Percentiles rank a stretch among this genome's conserved stretches.
These are phyloP conservation scores for Phyllotreta cruciferae DNA, from an alignment of 2,888 invertebrate species.

Conservation along the genomic window DNA sequence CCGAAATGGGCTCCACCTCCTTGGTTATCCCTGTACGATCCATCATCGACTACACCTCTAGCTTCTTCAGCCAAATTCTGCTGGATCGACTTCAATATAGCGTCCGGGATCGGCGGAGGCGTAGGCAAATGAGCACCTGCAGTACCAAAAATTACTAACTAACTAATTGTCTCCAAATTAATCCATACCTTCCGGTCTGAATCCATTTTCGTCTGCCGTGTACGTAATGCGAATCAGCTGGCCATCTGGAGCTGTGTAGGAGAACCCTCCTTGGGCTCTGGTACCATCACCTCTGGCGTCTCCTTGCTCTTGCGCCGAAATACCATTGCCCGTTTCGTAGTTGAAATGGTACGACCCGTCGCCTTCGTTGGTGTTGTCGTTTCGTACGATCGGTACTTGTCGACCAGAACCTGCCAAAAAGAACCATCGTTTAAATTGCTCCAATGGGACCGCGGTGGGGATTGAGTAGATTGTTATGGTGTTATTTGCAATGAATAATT, in stretches of 20 bases:
- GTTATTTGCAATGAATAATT: no score
- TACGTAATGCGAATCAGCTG: constrained; percentile 53
- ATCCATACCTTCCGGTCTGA: constrained; percentile 62
- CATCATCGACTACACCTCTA: constrained; percentile 44
- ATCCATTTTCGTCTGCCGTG: constrained; percentile 67
- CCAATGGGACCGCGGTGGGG: no score
- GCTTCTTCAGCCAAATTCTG: constrained; percentile 50
- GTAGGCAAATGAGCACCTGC: constrained; percentile 65
- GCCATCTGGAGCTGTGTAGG: constrained; percentile 53
- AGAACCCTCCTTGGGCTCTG: constrained; percentile 50
- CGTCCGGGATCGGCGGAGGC: constrained; percentile 67
- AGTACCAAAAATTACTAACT: background rate
- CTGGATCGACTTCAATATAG: constrained; percentile 59
- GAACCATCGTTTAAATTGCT: no score
- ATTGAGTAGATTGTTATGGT: no score
- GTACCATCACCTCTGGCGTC: constrained; percentile 44
- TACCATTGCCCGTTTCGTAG: constrained; percentile 67
- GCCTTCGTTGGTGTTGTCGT: constrained; percentile 50
- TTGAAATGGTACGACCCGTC: constrained; percentile 53
- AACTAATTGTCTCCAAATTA: no score
- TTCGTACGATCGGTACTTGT: constrained; percentile 46
- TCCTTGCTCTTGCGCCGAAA: constrained; percentile 56
- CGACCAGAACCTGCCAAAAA: constrained; percentile 33
- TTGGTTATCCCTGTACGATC: constrained; percentile 39
- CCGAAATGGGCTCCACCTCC: constrained; percentile 1